Evolutionary conservation across 2,888 invertebrate genomes (phyloP).

Genomic region (Melanchra persicariae): DNA sequence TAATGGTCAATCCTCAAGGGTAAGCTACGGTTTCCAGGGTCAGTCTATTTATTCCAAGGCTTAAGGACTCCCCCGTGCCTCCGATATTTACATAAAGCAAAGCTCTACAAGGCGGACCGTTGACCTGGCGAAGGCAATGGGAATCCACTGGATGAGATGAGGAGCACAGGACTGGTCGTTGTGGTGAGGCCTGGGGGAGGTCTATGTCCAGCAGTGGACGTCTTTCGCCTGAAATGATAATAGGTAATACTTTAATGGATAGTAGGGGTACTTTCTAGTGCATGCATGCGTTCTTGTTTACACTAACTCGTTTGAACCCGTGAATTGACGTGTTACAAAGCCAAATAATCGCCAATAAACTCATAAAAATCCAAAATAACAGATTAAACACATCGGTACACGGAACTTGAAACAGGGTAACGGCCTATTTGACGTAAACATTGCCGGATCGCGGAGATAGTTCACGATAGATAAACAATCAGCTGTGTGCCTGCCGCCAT

Average conservation of each 20-base stretch:
- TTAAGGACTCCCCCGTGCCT: too few relatives aligned
- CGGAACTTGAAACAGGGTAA: conserved; percentile 54
- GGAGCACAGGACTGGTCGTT: not conserved
- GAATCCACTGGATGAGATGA: too few relatives aligned
- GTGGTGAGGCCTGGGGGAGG: not conserved
- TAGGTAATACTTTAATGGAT: too few relatives aligned
- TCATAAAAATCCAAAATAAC: conserved; percentile 55
- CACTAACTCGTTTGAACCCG: not conserved
- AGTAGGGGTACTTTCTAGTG: not conserved
- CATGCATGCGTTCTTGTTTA: conserved; percentile 12
- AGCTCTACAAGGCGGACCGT: not conserved
- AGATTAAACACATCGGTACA: conserved; percentile 22
- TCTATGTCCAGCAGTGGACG: not conserved
- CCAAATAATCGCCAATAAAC: conserved; percentile 51
- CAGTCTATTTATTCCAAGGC: too few relatives aligned
- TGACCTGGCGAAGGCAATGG: not conserved
- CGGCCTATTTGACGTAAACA: conserved; percentile 64
- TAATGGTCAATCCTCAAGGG: not conserved
- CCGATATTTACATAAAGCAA: too few relatives aligned
- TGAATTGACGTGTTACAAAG: conserved; percentile 11
- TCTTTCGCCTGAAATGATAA: not conserved
- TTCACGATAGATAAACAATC: conserved; percentile 55
- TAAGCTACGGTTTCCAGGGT: not conserved
- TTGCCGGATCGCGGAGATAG: conserved; percentile 55
- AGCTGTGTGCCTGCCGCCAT: conserved; percentile 36